Evolutionary conservation across 2,888 invertebrate species (phyloP), one percentile per base, ranked within the genome.

Genomic region (Stratiomys singularior): DNA sequence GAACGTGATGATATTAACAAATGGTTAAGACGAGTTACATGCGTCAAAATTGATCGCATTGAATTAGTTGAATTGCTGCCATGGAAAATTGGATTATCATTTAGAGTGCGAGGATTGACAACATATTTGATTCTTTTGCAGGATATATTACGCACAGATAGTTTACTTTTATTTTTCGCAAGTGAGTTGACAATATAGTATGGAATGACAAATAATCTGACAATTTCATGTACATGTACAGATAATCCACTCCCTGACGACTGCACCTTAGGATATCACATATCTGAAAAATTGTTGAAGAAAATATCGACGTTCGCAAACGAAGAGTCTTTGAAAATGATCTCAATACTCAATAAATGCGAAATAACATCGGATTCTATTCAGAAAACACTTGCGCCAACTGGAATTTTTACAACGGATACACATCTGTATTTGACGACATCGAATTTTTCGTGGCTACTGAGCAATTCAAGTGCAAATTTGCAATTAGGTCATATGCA

Each of bases 41-140:
- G 88, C 79, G 88, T 88, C 81, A 87, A 88, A 0, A 85, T 87
- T 78, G 87, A 89, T 81, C 86, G 89, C 56, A 80, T 90, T 15
- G 85, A 88, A 80, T 84, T 83, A 1, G 85, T 90, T 71, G 87
- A 87, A 27, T 83, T 89, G n/a, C 80, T 90, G 77, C 89, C 90
- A n/a, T 90, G 89, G 85, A 89, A 90, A 81, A 87, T 89, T 80
- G 90, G 90, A 0, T 80, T 90, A 46, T 83, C 88, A 0, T 85
- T 90, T n/a, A 84, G 85, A 21, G 81, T 90, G 1, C 85, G 87
- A 64, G 86, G 86, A 71, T 86, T 87, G 81, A 87, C 84, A 25
- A 84, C 82, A 81, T 82, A 85, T 44, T 81, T 84, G 23, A 81
- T 87, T 13, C 82, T 90, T 44, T 81, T 90, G 23, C 89, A 89